These are phyloP conservation scores for Drosophila sordidula DNA, from an alignment of 2,888 invertebrate genomes.

Conservation along the genomic window DNA sequence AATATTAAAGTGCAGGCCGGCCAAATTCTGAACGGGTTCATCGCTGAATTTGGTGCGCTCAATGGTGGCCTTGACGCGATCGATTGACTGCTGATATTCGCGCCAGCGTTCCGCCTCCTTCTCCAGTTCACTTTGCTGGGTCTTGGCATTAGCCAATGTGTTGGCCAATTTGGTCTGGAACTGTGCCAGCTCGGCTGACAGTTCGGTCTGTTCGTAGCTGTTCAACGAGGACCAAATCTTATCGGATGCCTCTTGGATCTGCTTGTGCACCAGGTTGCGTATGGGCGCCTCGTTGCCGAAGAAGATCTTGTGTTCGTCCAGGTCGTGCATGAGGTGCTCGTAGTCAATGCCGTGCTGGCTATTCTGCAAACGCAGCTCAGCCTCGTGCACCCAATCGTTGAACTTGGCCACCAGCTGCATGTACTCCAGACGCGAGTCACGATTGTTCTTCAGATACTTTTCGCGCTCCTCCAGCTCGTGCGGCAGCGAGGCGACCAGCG, in stretches of 20 bases:
- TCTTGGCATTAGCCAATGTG: conserved; percentile 93
- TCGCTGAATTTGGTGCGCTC: conserved; percentile 91
- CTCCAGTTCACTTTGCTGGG: conserved; percentile 91
- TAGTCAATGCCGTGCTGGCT: conserved; percentile 95
- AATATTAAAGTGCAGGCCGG: conserved; percentile 92
- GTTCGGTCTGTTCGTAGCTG: conserved; percentile 92
- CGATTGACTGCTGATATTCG: conserved; percentile 91
- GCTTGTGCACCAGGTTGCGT: conserved; percentile 92
- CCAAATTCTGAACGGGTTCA: conserved; percentile 91
- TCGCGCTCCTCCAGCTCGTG: conserved; percentile 92
- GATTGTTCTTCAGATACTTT: conserved; percentile 92
- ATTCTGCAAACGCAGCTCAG: conserved; percentile 90
- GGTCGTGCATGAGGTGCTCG: conserved; percentile 91
- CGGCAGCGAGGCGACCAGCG: conserved; percentile 91
- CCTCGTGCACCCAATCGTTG: conserved; percentile 93
- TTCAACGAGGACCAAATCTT: conserved; percentile 95
- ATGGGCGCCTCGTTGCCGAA: conserved; percentile 92
- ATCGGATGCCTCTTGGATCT: conserved; percentile 93
- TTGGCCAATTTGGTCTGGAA: conserved; percentile 93
- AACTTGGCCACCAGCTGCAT: conserved; percentile 91
- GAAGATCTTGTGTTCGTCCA: conserved; percentile 95
- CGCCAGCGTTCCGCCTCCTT: conserved; percentile 94
- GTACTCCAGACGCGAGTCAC: conserved; percentile 91
- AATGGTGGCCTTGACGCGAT: conserved; percentile 91
- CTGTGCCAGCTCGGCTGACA: conserved; percentile 92